Percentiles rank a stretch among this genome's conserved stretches.
phyloP scores from a whole-genome alignment of 2,888 invertebrate species.

The Brachypterus glaber region DNA sequence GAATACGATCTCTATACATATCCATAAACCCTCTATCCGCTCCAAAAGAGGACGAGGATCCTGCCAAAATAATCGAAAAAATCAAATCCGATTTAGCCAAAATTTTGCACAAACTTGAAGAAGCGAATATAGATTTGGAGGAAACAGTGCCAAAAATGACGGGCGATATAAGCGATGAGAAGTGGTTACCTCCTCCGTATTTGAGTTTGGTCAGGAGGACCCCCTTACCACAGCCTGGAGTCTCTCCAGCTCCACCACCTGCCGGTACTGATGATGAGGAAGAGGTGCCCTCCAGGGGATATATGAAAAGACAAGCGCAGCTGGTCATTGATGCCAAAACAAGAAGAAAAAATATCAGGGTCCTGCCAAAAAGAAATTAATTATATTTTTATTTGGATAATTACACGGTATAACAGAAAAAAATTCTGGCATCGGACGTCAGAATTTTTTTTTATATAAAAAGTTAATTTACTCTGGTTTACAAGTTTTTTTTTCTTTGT shows the following conservation, averaged over 20 bases:
- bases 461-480: too few species aligned
- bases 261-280: conserved; percentile 67
- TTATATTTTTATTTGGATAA: too few species aligned
- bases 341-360: conserved; percentile 60
- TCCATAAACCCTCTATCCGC: conserved; percentile 25
- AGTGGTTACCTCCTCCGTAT: conserved; percentile 37
- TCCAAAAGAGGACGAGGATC: conserved; percentile 17
- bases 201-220: conserved; percentile 34
- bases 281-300: conserved; percentile 71
- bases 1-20: conserved; percentile 25
- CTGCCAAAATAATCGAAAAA: conserved; percentile 12
- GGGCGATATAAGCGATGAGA: conserved; percentile 28
- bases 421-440: too few species aligned
- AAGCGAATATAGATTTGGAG: conserved; percentile 6
- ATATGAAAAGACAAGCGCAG: conserved; percentile 73
- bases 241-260: conserved; percentile 31
- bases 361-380: conserved; percentile 19
- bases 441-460: too few species aligned
- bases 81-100: conserved; percentile 10
- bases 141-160: conserved; percentile 5
- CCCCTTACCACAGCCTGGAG: conserved; percentile 33
- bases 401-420: too few species aligned
- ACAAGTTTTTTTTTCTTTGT: too few species aligned
- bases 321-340: conserved; percentile 75
- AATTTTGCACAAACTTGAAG: conserved; percentile 10